Evolutionary conservation across 2,888 invertebrate genomes (phyloP).

Genomic region (Harpalus rufipes): DNA sequence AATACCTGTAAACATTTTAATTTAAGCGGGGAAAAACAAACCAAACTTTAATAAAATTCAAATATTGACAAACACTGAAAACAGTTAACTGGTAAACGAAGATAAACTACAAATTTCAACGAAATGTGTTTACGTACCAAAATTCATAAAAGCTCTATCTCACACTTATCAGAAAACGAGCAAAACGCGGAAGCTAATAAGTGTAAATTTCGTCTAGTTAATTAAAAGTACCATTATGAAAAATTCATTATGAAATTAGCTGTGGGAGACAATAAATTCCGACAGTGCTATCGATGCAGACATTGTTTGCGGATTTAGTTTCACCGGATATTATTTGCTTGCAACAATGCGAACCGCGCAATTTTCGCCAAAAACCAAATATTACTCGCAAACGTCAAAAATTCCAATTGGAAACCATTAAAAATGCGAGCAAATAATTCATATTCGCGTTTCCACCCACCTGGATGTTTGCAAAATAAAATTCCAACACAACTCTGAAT

Average conservation of each 20-base stretch:
- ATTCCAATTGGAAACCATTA: neutral
- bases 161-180: constrained; percentile 46
- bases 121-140: constrained; percentile 37
- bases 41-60: constrained; percentile 40
- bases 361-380: constrained; percentile 21
- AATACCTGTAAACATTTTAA: constrained; percentile 25
- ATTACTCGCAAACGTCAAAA: constrained; percentile 18
- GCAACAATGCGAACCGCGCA: constrained; percentile 22
- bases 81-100: constrained; percentile 43
- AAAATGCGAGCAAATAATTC: neutral
- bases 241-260: constrained; percentile 39
- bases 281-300: neutral
- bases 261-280: constrained; percentile 19
- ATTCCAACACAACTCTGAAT: neutral
- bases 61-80: constrained; percentile 42
- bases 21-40: constrained; percentile 25
- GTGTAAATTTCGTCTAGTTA: constrained; percentile 42
- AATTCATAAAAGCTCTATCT: constrained; percentile 38
- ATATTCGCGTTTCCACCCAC: neutral
- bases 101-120: constrained; percentile 50
- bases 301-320: constrained; percentile 44
- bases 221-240: constrained; percentile 38
- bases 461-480: neutral
- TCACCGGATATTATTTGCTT: constrained; percentile 21
- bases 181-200: constrained; percentile 18